Conservation (phyloP, 2,888 invertebrate genomes). For the Beris morrisii region DNA sequence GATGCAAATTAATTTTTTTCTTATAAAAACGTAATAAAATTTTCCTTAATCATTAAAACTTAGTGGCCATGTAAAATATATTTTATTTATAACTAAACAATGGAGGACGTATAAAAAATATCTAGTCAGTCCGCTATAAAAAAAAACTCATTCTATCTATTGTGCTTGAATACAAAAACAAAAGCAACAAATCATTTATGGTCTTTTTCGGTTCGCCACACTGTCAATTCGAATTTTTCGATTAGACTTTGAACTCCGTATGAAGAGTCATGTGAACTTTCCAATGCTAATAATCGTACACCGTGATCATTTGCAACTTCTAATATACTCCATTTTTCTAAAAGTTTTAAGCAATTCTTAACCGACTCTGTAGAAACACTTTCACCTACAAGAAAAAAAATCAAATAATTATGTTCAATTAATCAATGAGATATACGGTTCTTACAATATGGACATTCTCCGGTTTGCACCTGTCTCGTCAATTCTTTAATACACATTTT, state of each 20-base stretch:
- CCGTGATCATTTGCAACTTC: slow-evolving; percentile 60
- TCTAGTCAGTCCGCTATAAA: no score
- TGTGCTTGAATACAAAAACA: no score
- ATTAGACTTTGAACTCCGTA: slow-evolving; percentile 51
- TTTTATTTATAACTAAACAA: no score
- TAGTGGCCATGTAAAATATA: no score
- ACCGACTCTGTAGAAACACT: slow-evolving; percentile 85
- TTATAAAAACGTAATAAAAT: no score
- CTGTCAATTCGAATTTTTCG: slow-evolving; percentile 49
- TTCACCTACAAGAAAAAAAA: slow-evolving; percentile 65
- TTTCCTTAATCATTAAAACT: no score
- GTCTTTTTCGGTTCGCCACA: slow-evolving; percentile 35
- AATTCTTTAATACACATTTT: slow-evolving; percentile 68
- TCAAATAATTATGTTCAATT: slow-evolving; percentile 13
- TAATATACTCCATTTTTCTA: slow-evolving; percentile 79
- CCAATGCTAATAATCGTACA: slow-evolving; percentile 57
- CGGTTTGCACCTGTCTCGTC: slow-evolving; percentile 63
- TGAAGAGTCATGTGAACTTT: slow-evolving; percentile 55
- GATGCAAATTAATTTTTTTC: no score
- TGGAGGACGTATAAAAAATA: no score
- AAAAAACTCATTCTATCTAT: no score
- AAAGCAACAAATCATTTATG: not conserved
- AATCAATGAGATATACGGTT: slow-evolving; percentile 33
- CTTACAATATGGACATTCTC: slow-evolving; percentile 66
- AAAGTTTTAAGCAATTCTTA: slow-evolving; percentile 78